These are phyloP conservation scores for Heliconius himera DNA, from an alignment of 1,140 invertebrate genomes.

Conservation along the genomic window DNA sequence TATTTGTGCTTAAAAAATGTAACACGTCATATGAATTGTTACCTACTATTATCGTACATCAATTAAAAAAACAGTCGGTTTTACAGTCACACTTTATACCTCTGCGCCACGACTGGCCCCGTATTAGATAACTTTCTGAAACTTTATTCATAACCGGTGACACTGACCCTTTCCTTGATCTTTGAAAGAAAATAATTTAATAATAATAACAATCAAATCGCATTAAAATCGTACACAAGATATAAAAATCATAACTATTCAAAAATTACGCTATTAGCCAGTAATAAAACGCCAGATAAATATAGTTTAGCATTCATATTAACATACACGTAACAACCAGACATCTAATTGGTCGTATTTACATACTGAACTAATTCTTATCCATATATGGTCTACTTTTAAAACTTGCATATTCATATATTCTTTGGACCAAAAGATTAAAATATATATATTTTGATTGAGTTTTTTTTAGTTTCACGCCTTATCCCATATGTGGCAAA, in stretches of 20 bases:
- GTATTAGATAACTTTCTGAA: too few relatives aligned
- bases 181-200: background rate
- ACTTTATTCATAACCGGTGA: too few relatives aligned
- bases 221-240: background rate
- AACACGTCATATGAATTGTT: too few relatives aligned
- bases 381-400: background rate
- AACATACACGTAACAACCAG: background rate
- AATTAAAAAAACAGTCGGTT: too few relatives aligned
- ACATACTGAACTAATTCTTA: conserved; percentile 11
- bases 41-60: too few relatives aligned
- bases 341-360: conserved; percentile 16
- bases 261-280: background rate
- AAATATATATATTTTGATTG: too few relatives aligned
- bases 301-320: conserved; percentile 16
- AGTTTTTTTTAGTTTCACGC: too few relatives aligned
- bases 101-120: too few relatives aligned
- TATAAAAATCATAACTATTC: conserved; percentile 9
- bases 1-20: too few relatives aligned
- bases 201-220: background rate
- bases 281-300: conserved; percentile 10
- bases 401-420: background rate
- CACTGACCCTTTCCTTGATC: too few relatives aligned
- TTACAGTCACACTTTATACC: too few relatives aligned
- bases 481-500: too few relatives aligned
- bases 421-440: background rate